Conservation (phyloP, 2,113 vertebrate species). For the Ondatra zibethicus region DNA sequence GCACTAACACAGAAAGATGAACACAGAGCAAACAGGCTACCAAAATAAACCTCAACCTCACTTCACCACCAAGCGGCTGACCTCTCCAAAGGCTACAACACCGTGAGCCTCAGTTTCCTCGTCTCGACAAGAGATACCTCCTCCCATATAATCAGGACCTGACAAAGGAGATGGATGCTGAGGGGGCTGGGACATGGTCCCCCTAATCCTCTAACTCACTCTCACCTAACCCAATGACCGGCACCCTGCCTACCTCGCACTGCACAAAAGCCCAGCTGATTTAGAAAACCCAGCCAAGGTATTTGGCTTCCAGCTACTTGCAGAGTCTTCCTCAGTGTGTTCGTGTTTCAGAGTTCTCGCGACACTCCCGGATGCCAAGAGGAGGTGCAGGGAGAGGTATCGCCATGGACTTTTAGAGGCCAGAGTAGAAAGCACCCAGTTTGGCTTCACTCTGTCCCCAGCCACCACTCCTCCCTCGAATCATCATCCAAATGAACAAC, state of each 20-base stretch:
- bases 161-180: not conserved
- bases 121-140: not conserved
- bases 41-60: not conserved
- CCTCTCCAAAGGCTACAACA: not conserved
- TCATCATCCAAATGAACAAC: slow-evolving; percentile 35
- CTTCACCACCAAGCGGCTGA: not conserved
- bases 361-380: not conserved
- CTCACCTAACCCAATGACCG: not conserved
- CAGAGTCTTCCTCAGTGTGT: not conserved
- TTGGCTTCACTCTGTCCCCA: slow-evolving; percentile 40
- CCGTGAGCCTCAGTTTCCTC: not conserved
- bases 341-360: slow-evolving; percentile 43
- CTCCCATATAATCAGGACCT: not conserved
- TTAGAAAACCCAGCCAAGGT: slow-evolving; percentile 4
- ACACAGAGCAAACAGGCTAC: not conserved
- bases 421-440: not conserved
- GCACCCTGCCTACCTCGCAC: not conserved
- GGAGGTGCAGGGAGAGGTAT: not conserved
- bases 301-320: not conserved
- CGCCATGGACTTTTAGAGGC: not conserved
- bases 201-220: not conserved
- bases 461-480: slow-evolving; percentile 15
- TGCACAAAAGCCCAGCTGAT: not conserved
- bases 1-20: not conserved
- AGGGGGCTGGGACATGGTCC: fast-evolving